A percentile compares a stretch with the other conserved stretches of the same genome.
Conservation (phyloP, 2,797 vertebrate genomes). For the Anabas testudineus region DNA sequence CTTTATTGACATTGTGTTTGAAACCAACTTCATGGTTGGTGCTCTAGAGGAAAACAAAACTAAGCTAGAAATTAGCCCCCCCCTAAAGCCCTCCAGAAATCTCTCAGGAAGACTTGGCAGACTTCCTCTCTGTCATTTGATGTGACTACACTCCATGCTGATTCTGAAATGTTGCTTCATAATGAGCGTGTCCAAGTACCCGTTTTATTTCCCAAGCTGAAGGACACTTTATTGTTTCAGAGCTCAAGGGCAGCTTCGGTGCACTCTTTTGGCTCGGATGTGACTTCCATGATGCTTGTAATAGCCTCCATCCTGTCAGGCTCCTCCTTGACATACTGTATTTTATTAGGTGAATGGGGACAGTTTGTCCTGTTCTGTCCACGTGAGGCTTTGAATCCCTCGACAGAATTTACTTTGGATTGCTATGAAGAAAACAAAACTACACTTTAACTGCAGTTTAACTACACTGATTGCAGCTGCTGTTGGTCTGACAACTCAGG, state of each 20-base stretch:
- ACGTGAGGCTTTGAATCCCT: constrained; percentile 9
- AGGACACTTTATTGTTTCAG: constrained; percentile 54
- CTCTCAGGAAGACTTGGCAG: constrained; percentile 28
- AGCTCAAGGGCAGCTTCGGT: constrained; percentile 40
- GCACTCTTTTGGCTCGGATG: constrained; percentile 33
- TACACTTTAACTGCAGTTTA: constrained; percentile 15
- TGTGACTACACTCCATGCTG: constrained; percentile 15
- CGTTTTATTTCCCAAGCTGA: constrained; percentile 52
- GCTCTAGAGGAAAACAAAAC: constrained; percentile 5
- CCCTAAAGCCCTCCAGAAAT: constrained; percentile 23
- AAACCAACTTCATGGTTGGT: constrained; percentile 16
- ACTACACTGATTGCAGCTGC: constrained; percentile 42
- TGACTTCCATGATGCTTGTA: constrained; percentile 56
- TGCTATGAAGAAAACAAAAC: constrained; percentile 36
- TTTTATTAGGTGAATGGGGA: constrained; percentile 24
- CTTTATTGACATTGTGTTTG: constrained; percentile 28
- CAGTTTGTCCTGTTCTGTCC: constrained; percentile 22
- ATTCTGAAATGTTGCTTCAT: constrained; percentile 41
- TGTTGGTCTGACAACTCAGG: constrained; percentile 20
- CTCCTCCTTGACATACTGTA: constrained; percentile 24
- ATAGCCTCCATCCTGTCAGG: constrained; percentile 22
- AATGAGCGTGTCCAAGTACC: constrained; percentile 41
- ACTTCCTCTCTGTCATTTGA: constrained; percentile 16
- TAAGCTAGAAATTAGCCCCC: constrained; percentile 11
- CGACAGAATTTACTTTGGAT: constrained; percentile 21